Percentiles rank a stretch among this genome's conserved stretches.
These are phyloP conservation scores for Hyppa rectilinea DNA, from an alignment of 2,888 invertebrate species.

Conservation along the genomic window DNA sequence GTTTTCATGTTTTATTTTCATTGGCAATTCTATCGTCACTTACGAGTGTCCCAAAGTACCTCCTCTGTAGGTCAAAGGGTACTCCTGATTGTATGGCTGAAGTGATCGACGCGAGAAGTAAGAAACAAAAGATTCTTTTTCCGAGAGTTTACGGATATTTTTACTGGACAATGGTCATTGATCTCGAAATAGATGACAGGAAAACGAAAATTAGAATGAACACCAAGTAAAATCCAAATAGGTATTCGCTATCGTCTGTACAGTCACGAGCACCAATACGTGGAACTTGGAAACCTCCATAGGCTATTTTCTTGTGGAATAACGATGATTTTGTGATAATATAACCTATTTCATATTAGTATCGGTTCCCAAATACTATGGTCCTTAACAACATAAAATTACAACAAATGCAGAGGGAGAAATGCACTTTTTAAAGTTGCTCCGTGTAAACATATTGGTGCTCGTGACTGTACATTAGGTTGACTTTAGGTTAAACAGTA, in stretches of 20 bases:
- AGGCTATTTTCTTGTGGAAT: too few relatives aligned
- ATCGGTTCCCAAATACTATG: too few relatives aligned
- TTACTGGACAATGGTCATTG: background rate
- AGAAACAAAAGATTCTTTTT: constrained; percentile 1
- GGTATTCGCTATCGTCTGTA: background rate
- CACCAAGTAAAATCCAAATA: background rate
- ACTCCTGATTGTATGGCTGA: constrained; percentile 19
- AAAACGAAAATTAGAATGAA: background rate
- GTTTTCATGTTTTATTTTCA: constrained; percentile 57
- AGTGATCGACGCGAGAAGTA: background rate
- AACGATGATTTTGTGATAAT: too few relatives aligned
- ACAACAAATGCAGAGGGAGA: too few relatives aligned
- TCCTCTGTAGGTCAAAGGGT: constrained; percentile 40
- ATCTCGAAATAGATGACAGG: background rate
- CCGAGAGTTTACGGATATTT: background rate
- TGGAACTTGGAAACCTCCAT: too few relatives aligned
- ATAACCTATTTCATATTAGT: too few relatives aligned
- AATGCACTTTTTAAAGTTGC: too few relatives aligned
- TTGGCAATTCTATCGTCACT: constrained; percentile 55
- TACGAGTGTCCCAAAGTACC: constrained; percentile 36
- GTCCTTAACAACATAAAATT: too few relatives aligned
- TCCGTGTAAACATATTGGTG: too few relatives aligned
- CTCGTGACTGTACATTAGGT: too few relatives aligned
- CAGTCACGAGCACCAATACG: too few relatives aligned
- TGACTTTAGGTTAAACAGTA: background rate